Percentiles rank a stretch among this genome's conserved stretches.
Evolutionary conservation across 2,888 invertebrate genomes (phyloP).

Genomic region (Lycocerus yunnanus): DNA sequence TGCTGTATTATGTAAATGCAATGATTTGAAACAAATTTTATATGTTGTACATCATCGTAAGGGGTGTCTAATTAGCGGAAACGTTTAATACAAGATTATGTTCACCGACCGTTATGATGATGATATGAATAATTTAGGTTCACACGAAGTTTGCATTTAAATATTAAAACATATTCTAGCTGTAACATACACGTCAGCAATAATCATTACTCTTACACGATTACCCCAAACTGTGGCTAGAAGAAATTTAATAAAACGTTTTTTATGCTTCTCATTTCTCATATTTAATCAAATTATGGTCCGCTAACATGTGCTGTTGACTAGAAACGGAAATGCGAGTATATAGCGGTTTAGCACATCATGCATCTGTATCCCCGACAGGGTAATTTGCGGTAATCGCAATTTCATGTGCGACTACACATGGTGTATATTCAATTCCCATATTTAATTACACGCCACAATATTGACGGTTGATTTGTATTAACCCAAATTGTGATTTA

Average conservation of each 20-base stretch:
- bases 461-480: slow-evolving; percentile 12
- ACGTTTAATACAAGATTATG: not conserved
- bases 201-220: slow-evolving; percentile 13
- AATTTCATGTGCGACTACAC: slow-evolving; percentile 31
- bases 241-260: slow-evolving; percentile 14
- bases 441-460: slow-evolving; percentile 26
- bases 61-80: not conserved
- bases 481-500: slow-evolving; percentile 11
- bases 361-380: slow-evolving; percentile 19
- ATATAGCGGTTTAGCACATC: slow-evolving; percentile 22
- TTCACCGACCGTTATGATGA: not conserved
- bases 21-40: not conserved
- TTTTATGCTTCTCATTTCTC: slow-evolving; percentile 7
- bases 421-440: slow-evolving; percentile 24
- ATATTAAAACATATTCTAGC: slow-evolving; percentile 1
- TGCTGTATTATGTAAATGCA: not conserved
- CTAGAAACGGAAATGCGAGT: slow-evolving; percentile 17
- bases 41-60: not conserved
- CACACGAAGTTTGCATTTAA: not conserved
- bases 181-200: slow-evolving; percentile 5
- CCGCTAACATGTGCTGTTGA: slow-evolving; percentile 11
- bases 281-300: slow-evolving; percentile 5
- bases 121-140: not conserved
- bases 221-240: slow-evolving; percentile 6
- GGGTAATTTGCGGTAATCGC: slow-evolving; percentile 32